Evolutionary conservation across 2,888 invertebrate species (phyloP).

Genomic region (Lucinisca nassula): DNA sequence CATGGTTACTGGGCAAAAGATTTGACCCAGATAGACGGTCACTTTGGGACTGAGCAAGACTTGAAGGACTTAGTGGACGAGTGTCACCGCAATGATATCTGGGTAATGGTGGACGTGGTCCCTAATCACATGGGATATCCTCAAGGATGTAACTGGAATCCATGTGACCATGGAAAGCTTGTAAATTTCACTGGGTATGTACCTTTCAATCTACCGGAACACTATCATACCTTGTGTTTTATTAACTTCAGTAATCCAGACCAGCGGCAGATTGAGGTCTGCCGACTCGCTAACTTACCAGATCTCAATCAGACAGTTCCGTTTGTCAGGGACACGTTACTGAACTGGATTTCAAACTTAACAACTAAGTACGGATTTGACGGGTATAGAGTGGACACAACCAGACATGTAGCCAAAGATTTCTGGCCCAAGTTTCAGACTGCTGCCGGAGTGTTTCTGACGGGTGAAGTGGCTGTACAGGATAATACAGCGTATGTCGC

Average conservation of each 20-base stretch:
- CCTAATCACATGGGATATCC: constrained; percentile 76
- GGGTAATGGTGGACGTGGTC: constrained; percentile 79
- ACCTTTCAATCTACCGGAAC: constrained; percentile 68
- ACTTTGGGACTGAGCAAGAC: constrained; percentile 72
- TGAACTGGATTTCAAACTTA: constrained; percentile 66
- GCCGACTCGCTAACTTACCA: constrained; percentile 70
- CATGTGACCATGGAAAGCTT: constrained; percentile 22
- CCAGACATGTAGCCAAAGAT: not conserved
- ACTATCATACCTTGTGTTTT: constrained; percentile 72
- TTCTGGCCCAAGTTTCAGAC: constrained; percentile 68
- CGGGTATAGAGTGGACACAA: constrained; percentile 75
- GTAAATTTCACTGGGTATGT: constrained; percentile 64
- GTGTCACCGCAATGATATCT: constrained; percentile 73
- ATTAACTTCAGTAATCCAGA: constrained; percentile 66
- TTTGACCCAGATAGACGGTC: constrained; percentile 63
- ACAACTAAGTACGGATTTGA: constrained; percentile 71
- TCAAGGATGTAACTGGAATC: constrained; percentile 40
- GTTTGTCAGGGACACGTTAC: constrained; percentile 61
- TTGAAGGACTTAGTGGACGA: constrained; percentile 62
- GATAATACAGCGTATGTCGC: constrained; percentile 63
- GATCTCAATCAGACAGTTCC: constrained; percentile 74
- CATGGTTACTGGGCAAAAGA: constrained; percentile 78
- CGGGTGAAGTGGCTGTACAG: constrained; percentile 72
- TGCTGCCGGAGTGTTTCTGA: constrained; percentile 62
- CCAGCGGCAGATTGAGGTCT: constrained; percentile 67